Evolutionary conservation across 1,140 invertebrate species (phyloP).

Genomic region (Drosophila tropicalis): DNA sequence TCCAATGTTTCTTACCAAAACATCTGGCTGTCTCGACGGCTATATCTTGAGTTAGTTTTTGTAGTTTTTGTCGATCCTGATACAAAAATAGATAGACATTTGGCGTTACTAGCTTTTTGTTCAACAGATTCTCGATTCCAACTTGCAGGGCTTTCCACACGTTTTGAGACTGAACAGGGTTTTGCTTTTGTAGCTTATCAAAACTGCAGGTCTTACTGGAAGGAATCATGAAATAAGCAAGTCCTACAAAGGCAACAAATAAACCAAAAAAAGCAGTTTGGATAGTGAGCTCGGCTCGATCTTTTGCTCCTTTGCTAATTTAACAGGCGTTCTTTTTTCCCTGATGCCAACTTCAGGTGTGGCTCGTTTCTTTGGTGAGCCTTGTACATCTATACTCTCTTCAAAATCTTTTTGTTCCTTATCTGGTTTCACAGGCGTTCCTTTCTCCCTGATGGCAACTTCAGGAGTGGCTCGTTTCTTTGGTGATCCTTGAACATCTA

Average conservation of each 20-base stretch:
- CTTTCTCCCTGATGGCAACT: background rate
- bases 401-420: no score
- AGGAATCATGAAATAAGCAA: no score
- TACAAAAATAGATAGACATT: conserved; percentile 66
- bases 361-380: no score
- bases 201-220: conserved; percentile 57
- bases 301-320: no score
- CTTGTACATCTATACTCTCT: no score
- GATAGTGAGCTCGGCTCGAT: no score
- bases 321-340: no score
- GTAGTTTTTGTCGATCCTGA: conserved; percentile 31
- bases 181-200: background rate
- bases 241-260: no score
- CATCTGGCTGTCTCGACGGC: conserved; percentile 57
- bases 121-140: conserved; percentile 63
- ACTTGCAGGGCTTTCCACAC: conserved; percentile 56
- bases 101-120: conserved; percentile 44
- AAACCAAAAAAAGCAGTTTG: no score
- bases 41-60: conserved; percentile 52
- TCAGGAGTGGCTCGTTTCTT: background rate
- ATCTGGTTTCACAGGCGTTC: no score
- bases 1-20: conserved; percentile 51
- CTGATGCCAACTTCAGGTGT: no score
- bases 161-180: conserved; percentile 34
- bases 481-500: background rate